Evolutionary conservation across 2,888 invertebrate genomes (phyloP).

Genomic region (Dicranocentrus wangi): DNA sequence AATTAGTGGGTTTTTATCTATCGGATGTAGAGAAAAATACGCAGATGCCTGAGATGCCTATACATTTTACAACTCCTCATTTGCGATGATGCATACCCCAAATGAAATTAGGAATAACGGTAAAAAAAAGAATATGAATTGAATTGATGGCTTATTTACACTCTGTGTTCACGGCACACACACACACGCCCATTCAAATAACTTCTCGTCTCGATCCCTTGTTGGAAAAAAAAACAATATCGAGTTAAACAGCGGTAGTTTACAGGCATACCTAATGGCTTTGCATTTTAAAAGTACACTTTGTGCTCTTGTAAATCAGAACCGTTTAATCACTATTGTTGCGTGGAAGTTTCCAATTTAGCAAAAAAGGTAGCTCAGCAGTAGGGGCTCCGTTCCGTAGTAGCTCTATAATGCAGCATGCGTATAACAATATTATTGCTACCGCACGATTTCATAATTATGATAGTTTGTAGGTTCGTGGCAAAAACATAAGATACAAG

Average conservation of each 20-base stretch:
- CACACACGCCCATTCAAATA: background rate
- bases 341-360: too few species aligned
- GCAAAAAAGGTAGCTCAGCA: too few species aligned
- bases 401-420: too few species aligned
- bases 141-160: conserved; percentile 5
- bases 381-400: too few species aligned
- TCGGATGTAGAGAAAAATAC: background rate
- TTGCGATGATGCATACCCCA: background rate
- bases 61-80: conserved; percentile 8
- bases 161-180: too few species aligned
- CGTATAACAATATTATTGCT: too few species aligned
- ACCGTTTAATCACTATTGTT: too few species aligned
- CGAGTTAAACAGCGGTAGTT: too few species aligned
- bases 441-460: conserved; percentile 19
- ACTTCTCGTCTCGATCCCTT: background rate
- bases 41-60: background rate
- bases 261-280: too few species aligned
- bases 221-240: too few species aligned
- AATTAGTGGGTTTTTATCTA: conserved; percentile 24
- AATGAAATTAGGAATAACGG: conserved; percentile 13
- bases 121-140: background rate
- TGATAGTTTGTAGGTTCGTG: conserved; percentile 30
- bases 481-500: conserved; percentile 49
- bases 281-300: too few species aligned
- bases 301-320: too few species aligned